These are phyloP conservation scores for Alauda arvensis DNA, from an alignment of 2,797 vertebrate genomes.

Conservation along the genomic window DNA sequence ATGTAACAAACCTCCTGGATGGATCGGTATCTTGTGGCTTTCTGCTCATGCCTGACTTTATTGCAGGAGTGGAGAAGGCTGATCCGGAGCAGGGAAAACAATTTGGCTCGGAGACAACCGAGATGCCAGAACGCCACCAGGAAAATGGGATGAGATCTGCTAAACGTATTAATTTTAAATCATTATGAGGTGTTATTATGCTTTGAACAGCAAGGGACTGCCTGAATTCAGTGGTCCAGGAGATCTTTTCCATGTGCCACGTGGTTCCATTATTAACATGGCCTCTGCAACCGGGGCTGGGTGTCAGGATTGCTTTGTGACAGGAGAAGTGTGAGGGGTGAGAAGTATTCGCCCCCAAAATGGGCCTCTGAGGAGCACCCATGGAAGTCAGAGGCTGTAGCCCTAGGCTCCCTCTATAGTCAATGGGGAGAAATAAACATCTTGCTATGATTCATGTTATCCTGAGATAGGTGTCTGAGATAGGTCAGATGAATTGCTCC, in stretches of 20 bases:
- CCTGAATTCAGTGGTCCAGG: background rate
- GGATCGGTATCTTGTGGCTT: slow-evolving; percentile 63
- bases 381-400: slow-evolving; percentile 41
- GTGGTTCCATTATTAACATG: background rate
- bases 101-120: background rate
- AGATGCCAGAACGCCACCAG: slow-evolving; percentile 34
- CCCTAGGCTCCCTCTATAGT: slow-evolving; percentile 63
- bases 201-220: background rate
- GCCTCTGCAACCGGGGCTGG: background rate
- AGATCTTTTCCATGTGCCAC: background rate
- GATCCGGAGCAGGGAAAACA: background rate
- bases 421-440: slow-evolving; percentile 62
- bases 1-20: slow-evolving; percentile 62
- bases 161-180: background rate
- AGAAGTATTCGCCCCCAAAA: background rate
- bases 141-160: slow-evolving; percentile 16
- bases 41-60: slow-evolving; percentile 62
- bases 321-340: background rate
- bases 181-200: background rate
- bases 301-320: background rate
- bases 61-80: slow-evolving; percentile 34
- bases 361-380: background rate
- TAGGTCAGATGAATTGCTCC: slow-evolving; percentile 59
- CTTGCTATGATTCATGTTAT: slow-evolving; percentile 58
- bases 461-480: slow-evolving; percentile 60